phyloP scores from a whole-genome alignment of 1,140 invertebrate genomes.

The Eumaeus atala region DNA sequence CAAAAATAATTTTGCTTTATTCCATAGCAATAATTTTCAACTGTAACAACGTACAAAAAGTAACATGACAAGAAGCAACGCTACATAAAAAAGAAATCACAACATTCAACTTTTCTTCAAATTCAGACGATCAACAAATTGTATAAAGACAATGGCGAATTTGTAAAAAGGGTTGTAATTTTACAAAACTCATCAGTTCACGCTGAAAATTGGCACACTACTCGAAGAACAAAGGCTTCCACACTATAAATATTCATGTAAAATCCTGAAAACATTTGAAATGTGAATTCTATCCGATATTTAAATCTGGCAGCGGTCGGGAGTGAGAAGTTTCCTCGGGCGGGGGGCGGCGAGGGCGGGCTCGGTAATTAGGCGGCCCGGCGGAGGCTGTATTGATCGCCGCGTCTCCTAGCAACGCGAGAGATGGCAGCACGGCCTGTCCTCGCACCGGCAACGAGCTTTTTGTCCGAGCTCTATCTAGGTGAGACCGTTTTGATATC shows the following conservation, averaged over 20 bases:
- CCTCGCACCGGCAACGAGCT: slow-evolving; percentile 44
- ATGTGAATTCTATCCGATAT: slow-evolving; percentile 72
- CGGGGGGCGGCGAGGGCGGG: slow-evolving; percentile 19
- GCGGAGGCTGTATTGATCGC: slow-evolving; percentile 71
- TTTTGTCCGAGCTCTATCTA: slow-evolving; percentile 61
- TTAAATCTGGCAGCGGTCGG: slow-evolving; percentile 60
- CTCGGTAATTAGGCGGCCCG: slow-evolving; percentile 66
- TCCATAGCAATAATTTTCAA: no score
- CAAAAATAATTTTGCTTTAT: no score
- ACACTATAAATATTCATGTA: slow-evolving; percentile 54
- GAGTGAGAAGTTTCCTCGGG: slow-evolving; percentile 36
- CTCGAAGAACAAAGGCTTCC: slow-evolving; percentile 34
- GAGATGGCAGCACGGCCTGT: slow-evolving; percentile 63
- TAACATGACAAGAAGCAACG: no score
- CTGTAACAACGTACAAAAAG: no score
- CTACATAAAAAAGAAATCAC: no score
- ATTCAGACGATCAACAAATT: no score
- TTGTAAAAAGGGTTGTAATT: slow-evolving; percentile 17
- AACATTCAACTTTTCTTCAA: no score
- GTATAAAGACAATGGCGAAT: not conserved
- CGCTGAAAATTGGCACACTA: slow-evolving; percentile 20
- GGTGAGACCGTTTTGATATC: slow-evolving; percentile 66
- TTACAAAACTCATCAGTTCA: slow-evolving; percentile 19
- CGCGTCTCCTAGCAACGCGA: slow-evolving; percentile 67
- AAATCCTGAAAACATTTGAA: slow-evolving; percentile 61